phyloP scores from a whole-genome alignment of 2,888 invertebrate genomes.

The Phyllotreta striolata region DNA sequence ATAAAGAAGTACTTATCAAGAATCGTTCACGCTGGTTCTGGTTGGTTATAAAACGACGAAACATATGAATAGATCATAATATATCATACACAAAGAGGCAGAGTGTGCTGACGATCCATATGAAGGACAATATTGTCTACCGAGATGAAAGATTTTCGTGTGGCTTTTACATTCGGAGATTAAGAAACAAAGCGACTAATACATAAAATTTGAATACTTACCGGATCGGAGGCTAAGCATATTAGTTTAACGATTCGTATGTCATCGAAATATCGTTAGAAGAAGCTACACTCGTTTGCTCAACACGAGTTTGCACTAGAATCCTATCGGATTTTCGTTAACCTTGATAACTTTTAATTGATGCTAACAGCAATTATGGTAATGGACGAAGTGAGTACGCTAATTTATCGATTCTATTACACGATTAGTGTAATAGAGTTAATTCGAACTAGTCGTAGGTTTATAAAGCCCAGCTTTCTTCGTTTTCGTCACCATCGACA shows the following conservation, averaged over 20 bases:
- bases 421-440: too few species aligned
- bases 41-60: conserved; percentile 1
- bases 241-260: conserved; percentile 30
- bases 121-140: conserved; percentile 26
- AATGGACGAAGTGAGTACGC: too few species aligned
- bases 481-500: too few species aligned
- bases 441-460: too few species aligned
- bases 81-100: conserved; percentile 4
- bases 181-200: conserved; percentile 29
- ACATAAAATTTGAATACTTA: conserved; percentile 24
- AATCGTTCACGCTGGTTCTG: conserved; percentile 9
- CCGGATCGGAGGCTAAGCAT: conserved; percentile 23
- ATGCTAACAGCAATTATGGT: too few species aligned
- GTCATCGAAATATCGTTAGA: conserved; percentile 31
- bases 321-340: background rate
- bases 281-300: background rate
- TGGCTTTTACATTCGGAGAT: conserved; percentile 23
- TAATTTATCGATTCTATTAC: too few species aligned
- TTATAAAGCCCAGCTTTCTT: too few species aligned
- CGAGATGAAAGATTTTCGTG: conserved; percentile 29
- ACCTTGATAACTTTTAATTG: too few species aligned
- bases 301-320: conserved; percentile 5
- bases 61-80: conserved; percentile 14
- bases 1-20: background rate
- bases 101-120: conserved; percentile 1